Percentiles rank a stretch among this genome's conserved stretches.
Evolutionary conservation across 2,888 invertebrate species (phyloP).

Genomic region (Tetramorium bicarinatum): DNA sequence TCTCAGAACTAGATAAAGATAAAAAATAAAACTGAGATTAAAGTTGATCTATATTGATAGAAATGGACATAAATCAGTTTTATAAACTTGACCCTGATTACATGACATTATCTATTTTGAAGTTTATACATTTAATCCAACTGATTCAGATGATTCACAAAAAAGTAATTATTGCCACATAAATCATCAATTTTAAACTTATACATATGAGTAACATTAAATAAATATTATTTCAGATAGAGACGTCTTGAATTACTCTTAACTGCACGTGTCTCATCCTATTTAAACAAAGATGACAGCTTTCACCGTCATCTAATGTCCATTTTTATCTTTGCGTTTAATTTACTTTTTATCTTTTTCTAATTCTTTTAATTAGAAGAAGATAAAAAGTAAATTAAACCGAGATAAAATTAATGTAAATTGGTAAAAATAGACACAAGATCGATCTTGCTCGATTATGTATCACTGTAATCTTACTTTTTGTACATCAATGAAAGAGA

Average conservation of each 20-base stretch:
- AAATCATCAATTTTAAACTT: not conserved
- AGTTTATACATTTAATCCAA: not conserved
- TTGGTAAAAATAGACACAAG: too few relatives aligned
- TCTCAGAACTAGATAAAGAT: not conserved
- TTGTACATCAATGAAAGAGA: not conserved
- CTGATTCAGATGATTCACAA: not conserved
- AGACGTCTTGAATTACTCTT: not conserved
- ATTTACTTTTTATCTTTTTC: too few relatives aligned
- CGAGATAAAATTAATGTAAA: too few relatives aligned
- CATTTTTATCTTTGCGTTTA: too few relatives aligned
- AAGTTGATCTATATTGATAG: not conserved
- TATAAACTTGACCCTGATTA: not conserved
- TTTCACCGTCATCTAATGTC: not conserved
- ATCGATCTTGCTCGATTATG: not conserved
- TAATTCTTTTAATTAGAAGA: too few relatives aligned
- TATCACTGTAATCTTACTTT: not conserved
- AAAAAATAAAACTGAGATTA: not conserved
- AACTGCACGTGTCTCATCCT: not conserved
- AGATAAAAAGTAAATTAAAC: too few relatives aligned
- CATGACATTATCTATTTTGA: not conserved
- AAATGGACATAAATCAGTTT: not conserved
- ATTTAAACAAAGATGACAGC: not conserved
- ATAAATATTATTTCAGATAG: not conserved
- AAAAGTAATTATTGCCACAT: not conserved
- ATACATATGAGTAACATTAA: not conserved